A percentile compares a stretch with the other conserved stretches of the same genome.
These are phyloP conservation scores for Columba janthina DNA, from an alignment of 2,113 vertebrate species.

Conservation along the genomic window DNA sequence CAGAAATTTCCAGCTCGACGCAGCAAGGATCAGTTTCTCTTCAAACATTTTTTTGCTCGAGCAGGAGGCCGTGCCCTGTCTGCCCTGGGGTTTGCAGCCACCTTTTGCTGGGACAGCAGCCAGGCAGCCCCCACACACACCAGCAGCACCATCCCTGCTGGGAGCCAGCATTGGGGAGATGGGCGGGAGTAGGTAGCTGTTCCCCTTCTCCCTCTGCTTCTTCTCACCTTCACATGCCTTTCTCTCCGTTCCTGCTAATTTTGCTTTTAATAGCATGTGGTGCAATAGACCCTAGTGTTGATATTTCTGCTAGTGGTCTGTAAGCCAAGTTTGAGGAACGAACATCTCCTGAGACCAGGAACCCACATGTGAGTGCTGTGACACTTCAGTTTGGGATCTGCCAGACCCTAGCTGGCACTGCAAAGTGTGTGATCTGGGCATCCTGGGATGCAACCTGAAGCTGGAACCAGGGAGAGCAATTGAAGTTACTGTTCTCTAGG, in stretches of 20 bases:
- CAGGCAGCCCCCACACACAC: not conserved
- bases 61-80: not conserved
- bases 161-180: not conserved
- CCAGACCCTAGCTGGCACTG: not conserved
- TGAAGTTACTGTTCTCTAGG: not conserved
- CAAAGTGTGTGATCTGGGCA: not conserved
- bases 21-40: not conserved
- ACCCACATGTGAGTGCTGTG: fast-evolving
- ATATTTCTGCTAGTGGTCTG: not conserved
- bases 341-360: not conserved
- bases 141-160: not conserved
- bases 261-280: not conserved
- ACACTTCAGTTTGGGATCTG: not conserved
- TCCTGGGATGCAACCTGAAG: not conserved
- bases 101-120: not conserved
- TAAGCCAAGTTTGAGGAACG: not conserved
- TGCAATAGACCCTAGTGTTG: fast-evolving
- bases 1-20: not conserved
- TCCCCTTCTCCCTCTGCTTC: not conserved
- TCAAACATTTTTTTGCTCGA: not conserved
- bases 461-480: not conserved
- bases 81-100: not conserved
- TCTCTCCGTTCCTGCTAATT: not conserved
- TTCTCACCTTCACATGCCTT: not conserved
- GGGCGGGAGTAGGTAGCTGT: not conserved